Conservation (phyloP, 1,140 invertebrate species). For the Rhyacophila brunnea region DNA sequence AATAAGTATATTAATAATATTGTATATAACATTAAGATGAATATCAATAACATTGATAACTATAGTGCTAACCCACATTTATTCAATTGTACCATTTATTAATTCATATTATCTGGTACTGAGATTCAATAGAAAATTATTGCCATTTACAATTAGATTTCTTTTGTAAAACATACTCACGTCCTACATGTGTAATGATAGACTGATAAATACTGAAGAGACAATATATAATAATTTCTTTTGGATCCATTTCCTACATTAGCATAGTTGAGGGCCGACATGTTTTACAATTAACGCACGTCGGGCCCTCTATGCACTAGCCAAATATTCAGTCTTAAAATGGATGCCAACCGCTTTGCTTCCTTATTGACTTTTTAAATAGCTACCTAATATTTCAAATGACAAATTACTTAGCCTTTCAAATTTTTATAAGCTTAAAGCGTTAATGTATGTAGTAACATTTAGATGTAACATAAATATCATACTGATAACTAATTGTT, state of each 20-base stretch:
- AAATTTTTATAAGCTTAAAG: constrained; percentile 27
- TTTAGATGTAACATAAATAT: constrained; percentile 30
- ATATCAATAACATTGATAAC: constrained; percentile 24
- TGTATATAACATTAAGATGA: constrained; percentile 23
- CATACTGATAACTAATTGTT: constrained; percentile 25
- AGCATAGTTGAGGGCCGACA: constrained; percentile 26
- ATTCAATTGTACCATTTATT: constrained; percentile 2
- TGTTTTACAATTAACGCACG: constrained; percentile 7
- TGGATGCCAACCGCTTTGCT: constrained; percentile 30
- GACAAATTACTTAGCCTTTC: constrained; percentile 12
- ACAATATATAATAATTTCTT: not conserved
- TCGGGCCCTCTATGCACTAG: constrained; percentile 28
- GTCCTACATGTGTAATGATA: constrained; percentile 10
- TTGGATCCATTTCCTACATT: constrained; percentile 33
- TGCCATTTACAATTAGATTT: constrained; percentile 28
- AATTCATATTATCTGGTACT: constrained; percentile 9
- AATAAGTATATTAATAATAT: constrained; percentile 16
- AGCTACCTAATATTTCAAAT: constrained; percentile 15
- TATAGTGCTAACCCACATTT: constrained; percentile 14
- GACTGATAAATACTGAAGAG: not conserved
- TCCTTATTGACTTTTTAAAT: constrained; percentile 31
- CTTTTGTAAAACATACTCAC: constrained; percentile 1
- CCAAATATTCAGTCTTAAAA: constrained; percentile 35
- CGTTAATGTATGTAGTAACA: constrained; percentile 23
- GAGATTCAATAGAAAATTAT: constrained; percentile 24